These are phyloP conservation scores for Tetramorium simillimum DNA, from an alignment of 1,140 invertebrate species.

Conservation along the genomic window DNA sequence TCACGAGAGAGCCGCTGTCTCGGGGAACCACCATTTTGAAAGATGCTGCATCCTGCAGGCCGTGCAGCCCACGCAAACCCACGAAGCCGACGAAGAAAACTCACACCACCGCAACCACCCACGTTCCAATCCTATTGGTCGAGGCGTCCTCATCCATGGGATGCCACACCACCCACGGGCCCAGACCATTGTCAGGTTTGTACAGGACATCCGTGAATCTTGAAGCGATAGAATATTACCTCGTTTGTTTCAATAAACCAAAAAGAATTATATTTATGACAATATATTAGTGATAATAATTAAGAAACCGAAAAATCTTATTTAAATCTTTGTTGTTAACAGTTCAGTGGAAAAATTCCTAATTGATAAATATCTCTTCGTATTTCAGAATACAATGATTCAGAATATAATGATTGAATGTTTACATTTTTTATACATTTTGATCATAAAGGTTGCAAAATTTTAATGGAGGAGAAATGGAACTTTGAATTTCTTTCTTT, in stretches of 20 bases:
- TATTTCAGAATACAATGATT: neutral
- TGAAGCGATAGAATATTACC: conserved; percentile 22
- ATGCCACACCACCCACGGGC: conserved; percentile 75
- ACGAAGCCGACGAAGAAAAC: conserved; percentile 70
- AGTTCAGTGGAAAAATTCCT: neutral
- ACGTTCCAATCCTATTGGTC: conserved; percentile 79
- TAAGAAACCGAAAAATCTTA: neutral
- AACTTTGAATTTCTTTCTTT: neutral
- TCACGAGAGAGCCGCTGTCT: conserved; percentile 28
- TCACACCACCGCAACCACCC: conserved; percentile 76
- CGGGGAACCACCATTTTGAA: conserved; percentile 79
- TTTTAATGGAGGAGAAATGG: neutral
- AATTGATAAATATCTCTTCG: neutral
- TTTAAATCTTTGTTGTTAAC: neutral
- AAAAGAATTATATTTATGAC: neutral
- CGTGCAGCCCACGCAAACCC: conserved; percentile 76
- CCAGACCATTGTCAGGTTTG: conserved; percentile 63
- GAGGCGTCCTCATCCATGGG: conserved; percentile 63
- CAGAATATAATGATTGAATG: neutral
- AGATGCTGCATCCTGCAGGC: conserved; percentile 75
- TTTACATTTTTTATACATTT: neutral
- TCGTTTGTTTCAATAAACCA: neutral
- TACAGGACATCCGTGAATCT: conserved; percentile 43
- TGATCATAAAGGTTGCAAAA: neutral
- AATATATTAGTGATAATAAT: conserved; percentile 5